Evolutionary conservation across 2,113 vertebrate species (phyloP).

Genomic region (Myrmecobius fasciatus): DNA sequence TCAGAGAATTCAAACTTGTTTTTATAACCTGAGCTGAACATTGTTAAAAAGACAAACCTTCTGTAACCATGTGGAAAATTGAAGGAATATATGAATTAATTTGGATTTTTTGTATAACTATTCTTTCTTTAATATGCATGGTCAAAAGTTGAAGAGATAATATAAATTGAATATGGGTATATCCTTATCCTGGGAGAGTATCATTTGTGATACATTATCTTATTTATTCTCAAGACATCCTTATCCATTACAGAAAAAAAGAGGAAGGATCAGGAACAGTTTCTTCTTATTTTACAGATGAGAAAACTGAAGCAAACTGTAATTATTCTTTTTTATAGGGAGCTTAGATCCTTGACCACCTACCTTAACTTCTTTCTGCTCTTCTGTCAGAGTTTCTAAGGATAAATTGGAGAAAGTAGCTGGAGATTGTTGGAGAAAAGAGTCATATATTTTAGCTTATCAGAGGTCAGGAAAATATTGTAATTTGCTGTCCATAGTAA

Average conservation of each 20-base stretch:
- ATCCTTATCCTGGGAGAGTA: background rate
- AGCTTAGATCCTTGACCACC: background rate
- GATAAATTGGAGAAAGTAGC: constrained; percentile 29
- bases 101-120: background rate
- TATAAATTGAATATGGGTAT: background rate
- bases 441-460: constrained; percentile 42
- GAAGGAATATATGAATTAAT: background rate
- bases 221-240: background rate
- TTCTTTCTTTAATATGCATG: background rate
- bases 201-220: background rate
- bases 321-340: background rate
- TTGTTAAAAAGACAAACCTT: background rate
- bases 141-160: constrained; percentile 14
- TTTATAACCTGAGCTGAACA: constrained; percentile 3
- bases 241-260: background rate
- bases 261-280: background rate
- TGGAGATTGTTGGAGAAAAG: constrained; percentile 57
- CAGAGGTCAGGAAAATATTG: constrained; percentile 35
- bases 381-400: background rate
- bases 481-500: constrained; percentile 36
- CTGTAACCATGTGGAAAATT: background rate
- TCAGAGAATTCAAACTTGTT: background rate
- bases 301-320: background rate
- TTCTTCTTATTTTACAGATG: background rate
- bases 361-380: background rate